phyloP scores from a whole-genome alignment of 1,140 invertebrate genomes.

The Paracyclopina nana region DNA sequence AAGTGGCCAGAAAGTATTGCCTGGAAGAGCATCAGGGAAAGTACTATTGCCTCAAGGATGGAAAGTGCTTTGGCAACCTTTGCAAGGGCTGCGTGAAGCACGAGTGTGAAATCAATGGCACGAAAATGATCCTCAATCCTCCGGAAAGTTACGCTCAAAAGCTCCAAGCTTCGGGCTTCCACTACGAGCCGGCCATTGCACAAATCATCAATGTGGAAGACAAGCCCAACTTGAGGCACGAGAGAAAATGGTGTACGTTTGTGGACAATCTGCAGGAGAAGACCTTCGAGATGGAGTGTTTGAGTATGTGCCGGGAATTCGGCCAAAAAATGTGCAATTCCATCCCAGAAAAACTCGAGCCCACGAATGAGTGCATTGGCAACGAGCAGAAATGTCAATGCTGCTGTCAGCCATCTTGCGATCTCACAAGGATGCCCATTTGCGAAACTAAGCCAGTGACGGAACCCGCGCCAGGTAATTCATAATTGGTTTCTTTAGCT shows the following conservation, averaged over 20 bases:
- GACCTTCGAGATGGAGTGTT: background rate
- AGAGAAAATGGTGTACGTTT: background rate
- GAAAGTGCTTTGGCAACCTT: background rate
- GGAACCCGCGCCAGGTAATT: background rate
- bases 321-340: background rate
- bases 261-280: too few species aligned
- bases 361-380: background rate
- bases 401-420: background rate
- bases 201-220: background rate
- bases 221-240: background rate
- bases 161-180: background rate
- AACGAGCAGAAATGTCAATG: background rate
- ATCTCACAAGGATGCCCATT: background rate
- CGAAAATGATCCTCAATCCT: background rate
- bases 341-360: background rate
- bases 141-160: background rate
- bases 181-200: background rate
- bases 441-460: background rate
- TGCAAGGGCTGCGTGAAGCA: constrained; percentile 1
- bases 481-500: background rate
- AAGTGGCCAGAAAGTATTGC: background rate
- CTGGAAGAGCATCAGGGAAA: background rate
- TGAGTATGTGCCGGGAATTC: background rate
- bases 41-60: background rate
- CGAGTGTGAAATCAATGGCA: background rate